Conservation (phyloP, 2,113 vertebrate species). For the Nyctibius bracteatus region DNA sequence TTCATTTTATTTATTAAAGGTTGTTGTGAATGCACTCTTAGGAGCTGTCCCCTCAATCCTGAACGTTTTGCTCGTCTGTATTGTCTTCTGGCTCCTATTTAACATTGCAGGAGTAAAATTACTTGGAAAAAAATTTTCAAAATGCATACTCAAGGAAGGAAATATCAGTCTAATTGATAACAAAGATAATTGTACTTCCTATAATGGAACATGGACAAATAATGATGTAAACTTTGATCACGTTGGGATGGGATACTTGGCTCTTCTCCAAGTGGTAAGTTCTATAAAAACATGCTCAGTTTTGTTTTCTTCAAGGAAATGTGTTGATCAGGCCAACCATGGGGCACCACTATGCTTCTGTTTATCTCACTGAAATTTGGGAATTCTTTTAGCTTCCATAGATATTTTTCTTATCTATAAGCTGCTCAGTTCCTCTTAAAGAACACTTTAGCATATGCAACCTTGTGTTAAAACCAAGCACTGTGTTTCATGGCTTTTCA, state of each 20-base stretch:
- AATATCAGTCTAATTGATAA: rapidly evolving
- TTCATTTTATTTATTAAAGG: constrained; percentile 44
- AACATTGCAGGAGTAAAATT: constrained; percentile 72
- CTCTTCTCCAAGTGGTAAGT: constrained; percentile 78
- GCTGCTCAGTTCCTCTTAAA: background rate
- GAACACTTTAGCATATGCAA: background rate
- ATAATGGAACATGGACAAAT: constrained; percentile 16
- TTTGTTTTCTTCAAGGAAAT: background rate
- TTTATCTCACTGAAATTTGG: background rate
- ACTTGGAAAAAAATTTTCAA: constrained; percentile 64
- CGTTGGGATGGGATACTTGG: constrained; percentile 73
- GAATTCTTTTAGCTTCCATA: background rate
- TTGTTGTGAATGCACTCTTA: constrained; percentile 74
- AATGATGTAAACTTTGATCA: constrained; percentile 71
- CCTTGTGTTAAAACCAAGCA: background rate
- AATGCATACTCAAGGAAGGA: background rate
- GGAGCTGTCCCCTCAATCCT: constrained; percentile 77
- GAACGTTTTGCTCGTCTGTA: constrained; percentile 75
- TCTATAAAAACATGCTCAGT: background rate
- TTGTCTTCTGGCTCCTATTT: constrained; percentile 81
- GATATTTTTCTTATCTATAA: background rate
- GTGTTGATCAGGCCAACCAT: background rate
- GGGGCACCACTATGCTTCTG: background rate
- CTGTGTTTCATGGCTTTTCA: background rate
- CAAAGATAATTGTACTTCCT: rapidly evolving